phyloP scores from a whole-genome alignment of 2,888 invertebrate genomes.

The Cheilosia vernalis region DNA sequence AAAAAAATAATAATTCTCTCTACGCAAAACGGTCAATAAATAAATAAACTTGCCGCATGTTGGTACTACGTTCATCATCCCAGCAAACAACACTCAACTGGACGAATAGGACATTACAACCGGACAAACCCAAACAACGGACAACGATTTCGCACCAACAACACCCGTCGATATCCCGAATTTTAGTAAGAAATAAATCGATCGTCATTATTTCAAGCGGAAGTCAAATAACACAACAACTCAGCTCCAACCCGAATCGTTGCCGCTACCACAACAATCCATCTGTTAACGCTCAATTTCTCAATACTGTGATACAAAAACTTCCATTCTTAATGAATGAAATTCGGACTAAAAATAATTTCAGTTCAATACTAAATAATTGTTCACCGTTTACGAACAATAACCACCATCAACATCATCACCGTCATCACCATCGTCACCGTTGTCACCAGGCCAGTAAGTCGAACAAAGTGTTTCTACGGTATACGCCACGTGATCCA shows the following conservation, averaged over 20 bases:
- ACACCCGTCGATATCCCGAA: conserved; percentile 1
- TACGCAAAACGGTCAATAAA: conserved; percentile 29
- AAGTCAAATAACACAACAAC: conserved; percentile 6
- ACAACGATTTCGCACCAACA: conserved; percentile 4
- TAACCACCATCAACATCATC: conserved; percentile 68
- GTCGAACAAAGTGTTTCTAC: conserved; percentile 82
- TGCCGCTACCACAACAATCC: conserved; percentile 23
- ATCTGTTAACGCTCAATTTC: conserved; percentile 72
- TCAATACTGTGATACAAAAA: conserved; percentile 79
- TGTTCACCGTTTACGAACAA: conserved; percentile 70
- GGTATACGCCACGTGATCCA: conserved; percentile 83
- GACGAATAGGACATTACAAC: conserved; percentile 76
- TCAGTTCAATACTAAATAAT: conserved; percentile 69
- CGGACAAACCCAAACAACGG: conserved; percentile 64
- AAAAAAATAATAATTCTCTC: conserved; percentile 12
- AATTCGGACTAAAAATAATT: conserved; percentile 80
- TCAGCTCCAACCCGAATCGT: conserved; percentile 31
- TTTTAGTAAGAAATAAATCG: not conserved
- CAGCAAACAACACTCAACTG: conserved; percentile 77
- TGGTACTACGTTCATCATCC: conserved; percentile 78
- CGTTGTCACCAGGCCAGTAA: conserved; percentile 77
- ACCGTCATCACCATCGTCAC: conserved; percentile 59
- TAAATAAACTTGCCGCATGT: conserved; percentile 81
- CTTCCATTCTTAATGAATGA: conserved; percentile 83
- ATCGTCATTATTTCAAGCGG: conserved; percentile 9